Base-by-base conservation (phyloP, 1,140 invertebrate genomes). In the Vollenhovia emeryi region DNA sequence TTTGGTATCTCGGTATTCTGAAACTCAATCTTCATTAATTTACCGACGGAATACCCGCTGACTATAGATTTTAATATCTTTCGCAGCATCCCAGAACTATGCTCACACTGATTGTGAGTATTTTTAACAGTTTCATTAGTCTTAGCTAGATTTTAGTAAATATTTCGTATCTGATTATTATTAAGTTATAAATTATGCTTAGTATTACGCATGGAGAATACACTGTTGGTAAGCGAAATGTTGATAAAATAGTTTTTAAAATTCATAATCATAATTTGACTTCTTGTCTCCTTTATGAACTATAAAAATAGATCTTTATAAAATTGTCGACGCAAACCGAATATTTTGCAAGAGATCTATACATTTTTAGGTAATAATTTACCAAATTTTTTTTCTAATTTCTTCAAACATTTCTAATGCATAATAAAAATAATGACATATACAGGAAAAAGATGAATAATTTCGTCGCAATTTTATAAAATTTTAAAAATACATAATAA, bases 391-490 rank as follows among this genome's bases (percentile, higher is more conserved):
- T n/a, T 33, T n/a, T 15, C 43, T 27, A 15, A 3, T 45, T 45
- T 68, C 24, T 24, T 18, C 13, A 48, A 69, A 69, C 8, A 0
- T 18, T 52, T 33, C 2, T 57, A 24, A 36, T 24, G 5, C 5
- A 3, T n/a, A 50, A 13, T 33, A 21, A 73, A 33, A 73, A 52
- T 21, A 52, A 36, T 33, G 13, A 36, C n/a, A n/a, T n/a, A n/a
- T 0, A 24, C 4, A 8, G n/a, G 5, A 24, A 55, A 48, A 21
- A 36, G 3, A 33, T 27, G 8, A 0, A 55, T 55, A 11, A 3
- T 73, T 52, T 36, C 21, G 6, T 55, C 9, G 3, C 4, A 55
- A 57, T 40, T 74, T 74, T 59, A 75, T n/a, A 57, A 59, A 75
- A 40, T 75, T 18, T 2, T 24, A 57, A 57, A 43, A 66, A 21